Base-by-base conservation (phyloP, 2,797 vertebrate genomes). In the Anableps anableps region DNA sequence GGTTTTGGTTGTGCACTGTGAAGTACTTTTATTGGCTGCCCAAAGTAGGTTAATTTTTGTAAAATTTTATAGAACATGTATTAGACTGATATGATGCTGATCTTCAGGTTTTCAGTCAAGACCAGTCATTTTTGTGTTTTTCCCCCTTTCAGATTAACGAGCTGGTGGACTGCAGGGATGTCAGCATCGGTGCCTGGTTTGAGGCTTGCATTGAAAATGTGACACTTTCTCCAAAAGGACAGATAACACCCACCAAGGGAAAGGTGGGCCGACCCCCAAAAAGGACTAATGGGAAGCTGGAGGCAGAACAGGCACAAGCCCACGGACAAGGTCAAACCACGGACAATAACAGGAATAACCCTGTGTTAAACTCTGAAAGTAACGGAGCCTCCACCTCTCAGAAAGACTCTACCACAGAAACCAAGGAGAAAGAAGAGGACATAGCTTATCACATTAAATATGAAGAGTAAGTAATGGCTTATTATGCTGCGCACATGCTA, bases 391-490 rank as follows among this genome's bases (percentile, higher is more conserved):
- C 98, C 84, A 98, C 98, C 74, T 99, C 98, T 95, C 96, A 97
- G 80, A 97, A 96, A 78, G 96, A 97, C 93, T 96, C 92, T 93
- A 87, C 96, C 72, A 36, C 85, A 16, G 92, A 93, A 68, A 78
- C 50, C 91, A 93, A 90, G 88, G 95, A 96, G 91, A 92, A 86
- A 91, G 96, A 94, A 91, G 96, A 98, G 93, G 96, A 97, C 82
- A 93, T 96, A 93, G 92, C 97, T 93, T 99, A 99, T 96, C 98
- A 96, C 96, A 99, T 99, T 95, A 97, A 98, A 97, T 99, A 99
- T 2, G 99, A 99, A 84, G 99, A 99, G 99, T 99, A 98, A 99
- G 99, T 99, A 93, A 80, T 11, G 78, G 29, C 71, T 84, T 77
- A n/a, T 81, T 83, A 64, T 80, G 72, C 51, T 51, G 41, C 26